These are phyloP conservation scores for Anthoptus insignis DNA, from an alignment of 2,888 invertebrate species.

Conservation along the genomic window DNA sequence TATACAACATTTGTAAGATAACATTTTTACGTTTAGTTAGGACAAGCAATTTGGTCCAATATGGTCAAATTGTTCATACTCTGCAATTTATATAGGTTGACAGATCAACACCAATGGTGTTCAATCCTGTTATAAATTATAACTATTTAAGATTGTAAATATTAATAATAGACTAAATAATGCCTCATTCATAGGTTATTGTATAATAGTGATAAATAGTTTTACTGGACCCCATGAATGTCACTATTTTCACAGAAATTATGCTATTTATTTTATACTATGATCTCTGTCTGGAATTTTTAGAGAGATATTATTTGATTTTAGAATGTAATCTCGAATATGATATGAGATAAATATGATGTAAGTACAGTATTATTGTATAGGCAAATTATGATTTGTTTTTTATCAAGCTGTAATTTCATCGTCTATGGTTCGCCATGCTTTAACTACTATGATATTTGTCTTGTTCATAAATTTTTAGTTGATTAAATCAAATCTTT, in stretches of 20 bases:
- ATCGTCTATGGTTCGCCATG: background rate
- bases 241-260: constrained; percentile 29
- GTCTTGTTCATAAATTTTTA: background rate
- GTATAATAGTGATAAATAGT: constrained; percentile 23
- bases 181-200: constrained; percentile 49
- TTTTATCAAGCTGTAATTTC: background rate
- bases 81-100: background rate
- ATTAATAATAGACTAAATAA: constrained; percentile 44
- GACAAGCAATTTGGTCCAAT: background rate
- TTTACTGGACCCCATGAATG: constrained; percentile 9
- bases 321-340: constrained; percentile 36
- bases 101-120: background rate
- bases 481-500: no score
- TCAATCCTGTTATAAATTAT: background rate
- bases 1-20: background rate
- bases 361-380: constrained; percentile 66
- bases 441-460: background rate
- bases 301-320: constrained; percentile 14
- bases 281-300: constrained; percentile 38
- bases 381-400: constrained; percentile 22
- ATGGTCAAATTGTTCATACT: background rate
- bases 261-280: constrained; percentile 45
- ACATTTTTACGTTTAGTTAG: background rate
- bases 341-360: constrained; percentile 32
- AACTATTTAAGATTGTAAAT: constrained; percentile 45